Evolutionary conservation across 1,140 invertebrate species (phyloP), one percentile per base, ranked within the genome.

Genomic region (Procambarus virginalis): DNA sequence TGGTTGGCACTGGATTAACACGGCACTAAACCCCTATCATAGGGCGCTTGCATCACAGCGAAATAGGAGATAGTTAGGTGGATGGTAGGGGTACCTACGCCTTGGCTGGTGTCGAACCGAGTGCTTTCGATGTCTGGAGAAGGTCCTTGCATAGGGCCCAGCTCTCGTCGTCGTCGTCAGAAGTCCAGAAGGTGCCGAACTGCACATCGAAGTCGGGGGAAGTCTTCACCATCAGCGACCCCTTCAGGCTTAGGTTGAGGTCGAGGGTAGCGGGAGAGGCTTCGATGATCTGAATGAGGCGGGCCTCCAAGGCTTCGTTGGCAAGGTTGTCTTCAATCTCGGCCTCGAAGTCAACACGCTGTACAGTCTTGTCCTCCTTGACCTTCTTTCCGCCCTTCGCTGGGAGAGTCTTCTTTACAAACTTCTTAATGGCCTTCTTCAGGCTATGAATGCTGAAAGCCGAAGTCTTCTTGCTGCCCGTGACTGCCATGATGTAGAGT

Each of bases 251-350:
- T 70, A 91, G 70, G 76, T 83, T 84, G 64, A 91, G 91, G 60
- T 89, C 86, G 0, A 91, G 82, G 14, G 86, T 58, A n/a, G 91
- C 91, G 17, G 91, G 91, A 4, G 91, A 91, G 9, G 91, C 85
- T 58, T 91, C 91, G 64, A 92, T 92, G 70, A 92, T 85, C 78
- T 92, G 90, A 34, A 86, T 91, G 6, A 93, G 89, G 89, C 92
- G 89, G 75, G 92, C 92, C 78, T 93, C 92, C n/a, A 93, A 76
- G 2, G 92, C 92, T 87, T 93, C 92, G 64, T 93, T 93, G 58
- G 92, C 92, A 6, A 89, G 86, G 84, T 93, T 93, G 75, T 93
- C 92, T 78, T 93, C 92, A 83, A 92, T 90, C 79, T 93, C 92
- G 73, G 86, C 85, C 55, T 91, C 86, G 49, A 91, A 91, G 48